Conservation (phyloP, 2,797 vertebrate genomes). For the Channallabes apus region DNA sequence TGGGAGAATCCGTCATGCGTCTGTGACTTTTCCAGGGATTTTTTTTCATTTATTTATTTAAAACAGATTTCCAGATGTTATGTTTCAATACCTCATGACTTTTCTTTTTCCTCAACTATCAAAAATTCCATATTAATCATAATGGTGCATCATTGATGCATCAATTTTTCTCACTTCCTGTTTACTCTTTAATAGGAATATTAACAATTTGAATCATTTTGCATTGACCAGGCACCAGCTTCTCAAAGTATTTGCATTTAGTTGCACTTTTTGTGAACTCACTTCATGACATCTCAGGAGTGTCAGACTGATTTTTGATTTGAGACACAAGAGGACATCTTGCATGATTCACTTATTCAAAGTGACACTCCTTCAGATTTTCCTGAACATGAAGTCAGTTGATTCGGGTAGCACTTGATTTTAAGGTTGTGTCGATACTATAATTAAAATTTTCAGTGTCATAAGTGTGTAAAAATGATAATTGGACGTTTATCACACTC, state of each 20-base stretch:
- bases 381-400: neutral
- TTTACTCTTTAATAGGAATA: neutral
- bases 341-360: neutral
- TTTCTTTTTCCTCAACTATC: neutral
- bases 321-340: neutral
- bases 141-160: neutral
- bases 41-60: neutral
- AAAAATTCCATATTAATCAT: neutral
- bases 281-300: neutral
- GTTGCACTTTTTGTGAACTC: neutral
- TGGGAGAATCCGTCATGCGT: neutral
- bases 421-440: neutral
- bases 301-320: slow-evolving; percentile 17
- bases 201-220: neutral
- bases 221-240: neutral
- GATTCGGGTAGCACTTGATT: neutral
- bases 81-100: neutral
- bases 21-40: neutral
- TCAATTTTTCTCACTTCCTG: too few species aligned
- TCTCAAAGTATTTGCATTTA: neutral
- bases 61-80: neutral
- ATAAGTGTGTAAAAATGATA: neutral
- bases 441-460: neutral
- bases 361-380: neutral
- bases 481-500: neutral